Conservation (phyloP, 2,113 vertebrate species). For the Baryphthengus martii region DNA sequence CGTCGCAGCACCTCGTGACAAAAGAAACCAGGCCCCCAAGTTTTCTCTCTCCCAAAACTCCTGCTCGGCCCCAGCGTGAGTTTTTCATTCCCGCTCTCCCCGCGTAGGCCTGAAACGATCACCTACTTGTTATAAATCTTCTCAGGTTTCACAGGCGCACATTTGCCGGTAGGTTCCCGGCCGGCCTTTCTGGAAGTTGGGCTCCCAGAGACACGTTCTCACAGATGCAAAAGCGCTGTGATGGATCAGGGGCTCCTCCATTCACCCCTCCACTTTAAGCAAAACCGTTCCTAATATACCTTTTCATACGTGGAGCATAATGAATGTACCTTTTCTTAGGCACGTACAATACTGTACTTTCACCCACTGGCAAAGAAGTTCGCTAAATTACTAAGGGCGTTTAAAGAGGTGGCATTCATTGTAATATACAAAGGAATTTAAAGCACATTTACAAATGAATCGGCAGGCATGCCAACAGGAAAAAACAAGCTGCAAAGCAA, state of each 20-base stretch:
- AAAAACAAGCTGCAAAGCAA: constrained; percentile 50
- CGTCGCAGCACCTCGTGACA: background rate
- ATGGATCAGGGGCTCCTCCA: constrained; percentile 44
- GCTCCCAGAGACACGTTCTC: constrained; percentile 41
- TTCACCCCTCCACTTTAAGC: constrained; percentile 56
- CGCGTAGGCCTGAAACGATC: constrained; percentile 75
- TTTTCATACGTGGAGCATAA: constrained; percentile 58
- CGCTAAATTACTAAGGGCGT: constrained; percentile 63
- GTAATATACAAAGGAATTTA: constrained; percentile 69
- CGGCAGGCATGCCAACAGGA: constrained; percentile 54
- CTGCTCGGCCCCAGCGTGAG: constrained; percentile 66
- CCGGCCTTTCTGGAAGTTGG: constrained; percentile 37
- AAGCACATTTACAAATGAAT: constrained; percentile 69
- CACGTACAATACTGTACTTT: constrained; percentile 70
- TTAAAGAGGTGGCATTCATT: constrained; percentile 68
- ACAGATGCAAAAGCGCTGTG: constrained; percentile 35
- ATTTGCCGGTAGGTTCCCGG: constrained; percentile 63
- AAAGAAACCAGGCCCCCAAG: constrained; percentile 55
- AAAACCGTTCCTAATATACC: constrained; percentile 56
- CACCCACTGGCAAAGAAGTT: constrained; percentile 66
- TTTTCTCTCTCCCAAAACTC: constrained; percentile 53
- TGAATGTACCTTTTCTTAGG: constrained; percentile 69
- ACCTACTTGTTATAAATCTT: constrained; percentile 83
- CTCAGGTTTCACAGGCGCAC: constrained; percentile 81
- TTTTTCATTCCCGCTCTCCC: constrained; percentile 63